Conservation (phyloP, 2,888 invertebrate species). For the Nemapogon koenigi region DNA sequence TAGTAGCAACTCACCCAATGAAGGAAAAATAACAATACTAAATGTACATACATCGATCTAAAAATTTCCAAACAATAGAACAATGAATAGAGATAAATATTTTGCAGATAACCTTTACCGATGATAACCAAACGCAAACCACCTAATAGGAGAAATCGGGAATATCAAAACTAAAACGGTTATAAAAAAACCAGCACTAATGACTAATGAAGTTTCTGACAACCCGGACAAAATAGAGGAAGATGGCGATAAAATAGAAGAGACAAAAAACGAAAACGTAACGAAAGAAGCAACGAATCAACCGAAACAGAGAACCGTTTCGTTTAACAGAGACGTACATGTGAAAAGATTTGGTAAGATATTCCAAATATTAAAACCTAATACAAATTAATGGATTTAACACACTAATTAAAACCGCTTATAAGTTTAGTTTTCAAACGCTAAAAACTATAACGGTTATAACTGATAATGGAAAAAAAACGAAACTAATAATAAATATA, state of each 20-base stretch:
- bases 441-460: too few species aligned
- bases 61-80: neutral
- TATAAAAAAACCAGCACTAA: slow-evolving; percentile 28
- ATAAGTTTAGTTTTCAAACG: too few species aligned
- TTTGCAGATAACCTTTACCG: slow-evolving; percentile 49
- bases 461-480: too few species aligned
- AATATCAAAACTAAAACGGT: slow-evolving; percentile 24
- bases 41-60: too few species aligned
- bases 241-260: slow-evolving; percentile 47
- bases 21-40: too few species aligned
- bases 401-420: too few species aligned
- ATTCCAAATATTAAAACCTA: too few species aligned
- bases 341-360: slow-evolving; percentile 86
- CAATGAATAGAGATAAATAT: slow-evolving; percentile 10
- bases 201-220: slow-evolving; percentile 54
- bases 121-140: slow-evolving; percentile 42
- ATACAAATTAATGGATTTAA: too few species aligned
- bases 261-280: slow-evolving; percentile 30
- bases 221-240: slow-evolving; percentile 41
- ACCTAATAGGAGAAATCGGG: slow-evolving; percentile 27
- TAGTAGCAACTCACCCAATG: too few species aligned
- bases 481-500: too few species aligned
- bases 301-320: slow-evolving; percentile 72
- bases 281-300: slow-evolving; percentile 53
- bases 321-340: slow-evolving; percentile 90